Evolutionary conservation across 1,140 invertebrate genomes (phyloP).

Genomic region (Episyrphus balteatus): DNA sequence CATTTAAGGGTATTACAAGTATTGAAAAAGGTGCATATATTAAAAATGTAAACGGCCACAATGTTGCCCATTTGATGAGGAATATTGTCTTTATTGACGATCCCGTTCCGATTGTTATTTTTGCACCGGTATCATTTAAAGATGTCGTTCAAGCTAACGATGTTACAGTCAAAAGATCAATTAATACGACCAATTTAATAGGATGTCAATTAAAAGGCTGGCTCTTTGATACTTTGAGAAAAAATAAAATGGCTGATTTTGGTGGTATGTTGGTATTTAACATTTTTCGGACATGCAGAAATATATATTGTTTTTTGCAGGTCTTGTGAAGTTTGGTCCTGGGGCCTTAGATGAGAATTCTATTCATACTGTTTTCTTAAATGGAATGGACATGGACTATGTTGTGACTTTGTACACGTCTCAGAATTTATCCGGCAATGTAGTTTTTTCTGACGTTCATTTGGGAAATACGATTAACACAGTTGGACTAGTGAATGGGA

Average conservation of each 20-base stretch:
- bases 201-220: slow-evolving; percentile 21
- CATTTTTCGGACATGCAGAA: neutral
- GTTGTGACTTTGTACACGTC: slow-evolving; percentile 21
- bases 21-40: slow-evolving; percentile 15
- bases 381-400: slow-evolving; percentile 16
- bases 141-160: slow-evolving; percentile 8
- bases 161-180: slow-evolving; percentile 3
- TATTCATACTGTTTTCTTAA: slow-evolving; percentile 14
- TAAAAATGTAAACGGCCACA: slow-evolving; percentile 11
- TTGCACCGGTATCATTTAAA: slow-evolving; percentile 13
- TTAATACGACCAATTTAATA: slow-evolving; percentile 9
- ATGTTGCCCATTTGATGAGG: slow-evolving; percentile 3
- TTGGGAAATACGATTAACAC: slow-evolving; percentile 8
- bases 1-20: slow-evolving; percentile 21
- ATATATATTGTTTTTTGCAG: slow-evolving; percentile 1
- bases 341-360: slow-evolving; percentile 20
- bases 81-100: slow-evolving; percentile 10
- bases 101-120: slow-evolving; percentile 5
- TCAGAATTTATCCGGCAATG: slow-evolving; percentile 15
- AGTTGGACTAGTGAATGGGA: slow-evolving; percentile 13
- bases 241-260: slow-evolving; percentile 9
- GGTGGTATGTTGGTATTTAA: slow-evolving; percentile 5
- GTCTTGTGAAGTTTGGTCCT: slow-evolving; percentile 9
- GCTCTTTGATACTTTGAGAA: slow-evolving; percentile 17
- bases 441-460: slow-evolving; percentile 13